Evolutionary conservation across 1,140 invertebrate genomes (phyloP), one percentile per base, ranked within the genome.

Genomic region (Rhizoglyphus robini): DNA sequence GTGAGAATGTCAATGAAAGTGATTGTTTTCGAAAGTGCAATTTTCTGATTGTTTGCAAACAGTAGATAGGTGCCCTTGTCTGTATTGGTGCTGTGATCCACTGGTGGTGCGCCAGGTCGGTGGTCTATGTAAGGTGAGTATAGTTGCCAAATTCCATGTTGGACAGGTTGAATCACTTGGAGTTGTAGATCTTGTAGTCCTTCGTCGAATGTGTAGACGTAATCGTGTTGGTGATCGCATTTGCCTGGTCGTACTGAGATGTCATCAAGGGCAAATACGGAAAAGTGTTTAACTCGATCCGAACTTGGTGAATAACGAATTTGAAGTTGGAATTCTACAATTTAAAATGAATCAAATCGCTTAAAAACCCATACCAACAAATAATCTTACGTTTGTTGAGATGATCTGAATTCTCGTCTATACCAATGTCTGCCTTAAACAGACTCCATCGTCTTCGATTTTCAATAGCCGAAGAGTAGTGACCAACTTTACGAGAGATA

Each of bases 221-320:
- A 60, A 46, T 60, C 58, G 29, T 60, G 15, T 3, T 34, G 3
- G 29, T 60, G 58, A 27, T 34, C 1, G 29, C 58, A 60, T n/a
- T 29, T 18, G n/a, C 58, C 58, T 11, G 58, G 58, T 46, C 58
- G 32, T 3, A 60, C 27, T 27, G 2, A 8, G 29, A 67, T 67
- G 38, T 67, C 59, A 41, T 69, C 68, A 13, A 69, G 49, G 1
- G 58, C 58, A 46, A 60, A 60, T n/a, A 60, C 3, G n/a, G 58
- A 60, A 46, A 29, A 32, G 13, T 32, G 4, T 15, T 60, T 60
- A 27, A 11, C 30, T 11, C 27, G 27, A 46, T 32, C 23, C 31
- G 31, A 25, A 5, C 8, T 8, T 54, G 51, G 51, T 23, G 23
- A 11, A 32, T 54, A 54, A 23, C 18, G 36, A 41, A 18, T 41